phyloP scores from a whole-genome alignment of 2,113 vertebrate species.

The Rhinopomastus cyanomelas region DNA sequence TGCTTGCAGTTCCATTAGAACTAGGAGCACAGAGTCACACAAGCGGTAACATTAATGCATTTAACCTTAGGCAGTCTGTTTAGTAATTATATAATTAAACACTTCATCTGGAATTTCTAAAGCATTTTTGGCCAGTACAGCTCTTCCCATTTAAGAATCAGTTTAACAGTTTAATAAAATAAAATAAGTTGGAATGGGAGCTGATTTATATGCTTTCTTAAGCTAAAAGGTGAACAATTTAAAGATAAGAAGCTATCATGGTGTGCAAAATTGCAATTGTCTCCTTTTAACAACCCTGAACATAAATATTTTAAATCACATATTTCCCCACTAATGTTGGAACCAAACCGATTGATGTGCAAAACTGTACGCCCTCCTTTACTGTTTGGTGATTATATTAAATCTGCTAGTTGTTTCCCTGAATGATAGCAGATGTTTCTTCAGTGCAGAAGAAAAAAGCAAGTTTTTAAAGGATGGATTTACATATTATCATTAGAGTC shows the following conservation, averaged over 20 bases:
- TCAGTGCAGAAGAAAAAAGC: constrained; percentile 8
- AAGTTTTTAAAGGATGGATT: constrained; percentile 40
- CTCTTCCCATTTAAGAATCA: constrained; percentile 5
- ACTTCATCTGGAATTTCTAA: constrained; percentile 68
- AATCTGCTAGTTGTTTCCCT: constrained; percentile 40
- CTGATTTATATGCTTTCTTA: constrained; percentile 11
- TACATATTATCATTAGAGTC: constrained; percentile 40
- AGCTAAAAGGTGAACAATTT: constrained; percentile 40
- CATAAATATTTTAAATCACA: constrained; percentile 43
- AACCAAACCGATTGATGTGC: constrained; percentile 18
- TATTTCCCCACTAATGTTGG: constrained; percentile 4
- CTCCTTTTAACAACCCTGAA: constrained; percentile 35
- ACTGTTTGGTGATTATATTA: constrained; percentile 25
- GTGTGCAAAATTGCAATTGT: constrained; percentile 44
- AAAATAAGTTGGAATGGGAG: background rate
- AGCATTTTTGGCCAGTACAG: constrained; percentile 29
- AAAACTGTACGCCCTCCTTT: constrained; percentile 3
- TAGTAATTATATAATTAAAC: constrained; percentile 78
- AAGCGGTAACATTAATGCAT: constrained; percentile 66
- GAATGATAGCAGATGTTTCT: constrained; percentile 41
- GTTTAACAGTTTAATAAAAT: constrained; percentile 19
- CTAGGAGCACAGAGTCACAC: constrained; percentile 49
- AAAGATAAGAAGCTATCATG: constrained; percentile 44
- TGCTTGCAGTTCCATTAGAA: constrained; percentile 72
- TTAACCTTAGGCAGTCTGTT: constrained; percentile 74